Conservation (phyloP, 2,797 vertebrate species). For the Rhinatrema bivittatum region DNA sequence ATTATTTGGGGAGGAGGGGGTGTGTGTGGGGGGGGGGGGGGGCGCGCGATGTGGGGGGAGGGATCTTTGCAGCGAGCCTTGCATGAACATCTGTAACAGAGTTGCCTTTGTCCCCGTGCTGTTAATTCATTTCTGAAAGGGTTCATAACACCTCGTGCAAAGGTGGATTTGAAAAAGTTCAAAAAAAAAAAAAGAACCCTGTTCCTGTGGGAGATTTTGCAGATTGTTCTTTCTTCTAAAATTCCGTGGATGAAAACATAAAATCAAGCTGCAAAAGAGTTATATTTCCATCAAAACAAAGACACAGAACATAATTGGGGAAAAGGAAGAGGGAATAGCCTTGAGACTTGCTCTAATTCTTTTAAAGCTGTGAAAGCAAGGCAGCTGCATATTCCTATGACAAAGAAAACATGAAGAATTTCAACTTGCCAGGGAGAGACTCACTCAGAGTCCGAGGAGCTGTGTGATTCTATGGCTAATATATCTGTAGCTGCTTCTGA, state of each 20-base stretch:
- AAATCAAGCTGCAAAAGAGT: constrained; percentile 64
- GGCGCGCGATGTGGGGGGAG: too few species aligned
- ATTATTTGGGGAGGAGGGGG: constrained; percentile 85
- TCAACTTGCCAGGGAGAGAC: too few species aligned
- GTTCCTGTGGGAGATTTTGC: constrained; percentile 38
- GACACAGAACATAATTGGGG: too few species aligned
- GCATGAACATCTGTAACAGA: constrained; percentile 81
- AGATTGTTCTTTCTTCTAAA: constrained; percentile 43
- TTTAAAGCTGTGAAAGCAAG: too few species aligned
- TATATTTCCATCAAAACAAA: constrained; percentile 67
- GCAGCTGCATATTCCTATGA: too few species aligned
- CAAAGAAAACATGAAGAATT: too few species aligned
- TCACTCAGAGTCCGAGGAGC: too few species aligned
- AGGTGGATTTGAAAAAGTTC: constrained; percentile 43
- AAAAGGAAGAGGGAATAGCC: too few species aligned
- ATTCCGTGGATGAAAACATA: constrained; percentile 65
- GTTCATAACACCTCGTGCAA: constrained; percentile 79
- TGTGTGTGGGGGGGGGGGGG: too few species aligned
- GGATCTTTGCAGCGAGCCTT: constrained; percentile 72
- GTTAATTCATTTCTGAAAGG: constrained; percentile 70
- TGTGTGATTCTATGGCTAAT: too few species aligned
- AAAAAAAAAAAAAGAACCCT: constrained; percentile 44
- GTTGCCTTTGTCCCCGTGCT: constrained; percentile 53
- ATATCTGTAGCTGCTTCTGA: too few species aligned
- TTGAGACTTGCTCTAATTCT: too few species aligned